These are phyloP conservation scores for Mylabris sibirica DNA, from an alignment of 2,888 invertebrate genomes.

Conservation along the genomic window DNA sequence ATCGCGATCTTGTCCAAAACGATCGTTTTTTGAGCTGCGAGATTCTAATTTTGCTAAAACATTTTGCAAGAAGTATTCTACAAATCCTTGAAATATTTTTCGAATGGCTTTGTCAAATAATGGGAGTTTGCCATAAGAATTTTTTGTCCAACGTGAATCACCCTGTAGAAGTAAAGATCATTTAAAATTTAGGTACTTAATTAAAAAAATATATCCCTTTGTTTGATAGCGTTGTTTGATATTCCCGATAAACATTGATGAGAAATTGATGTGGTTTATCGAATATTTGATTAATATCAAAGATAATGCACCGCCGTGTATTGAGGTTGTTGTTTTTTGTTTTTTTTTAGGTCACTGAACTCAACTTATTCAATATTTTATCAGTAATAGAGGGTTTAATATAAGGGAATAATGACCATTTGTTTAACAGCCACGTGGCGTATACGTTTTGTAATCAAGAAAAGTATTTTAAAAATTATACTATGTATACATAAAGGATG, in stretches of 20 bases:
- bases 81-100: too few relatives aligned
- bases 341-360: background rate
- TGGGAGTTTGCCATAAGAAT: too few relatives aligned
- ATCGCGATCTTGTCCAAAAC: too few relatives aligned
- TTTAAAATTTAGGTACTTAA: background rate
- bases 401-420: background rate
- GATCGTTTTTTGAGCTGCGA: too few relatives aligned
- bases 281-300: background rate
- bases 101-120: too few relatives aligned
- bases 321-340: background rate
- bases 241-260: background rate
- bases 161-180: too few relatives aligned
- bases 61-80: too few relatives aligned
- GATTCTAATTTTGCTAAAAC: too few relatives aligned
- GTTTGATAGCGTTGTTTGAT: background rate
- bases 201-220: background rate
- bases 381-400: background rate
- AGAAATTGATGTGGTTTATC: background rate
- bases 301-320: constrained; percentile 3
- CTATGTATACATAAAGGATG: too few relatives aligned
- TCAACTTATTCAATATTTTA: background rate
- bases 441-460: too few relatives aligned
- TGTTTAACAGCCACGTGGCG: background rate
- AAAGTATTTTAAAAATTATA: too few relatives aligned
- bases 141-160: too few relatives aligned